These are phyloP conservation scores for Zaprionus nigranus DNA, from an alignment of 1,140 invertebrate species.

Conservation along the genomic window DNA sequence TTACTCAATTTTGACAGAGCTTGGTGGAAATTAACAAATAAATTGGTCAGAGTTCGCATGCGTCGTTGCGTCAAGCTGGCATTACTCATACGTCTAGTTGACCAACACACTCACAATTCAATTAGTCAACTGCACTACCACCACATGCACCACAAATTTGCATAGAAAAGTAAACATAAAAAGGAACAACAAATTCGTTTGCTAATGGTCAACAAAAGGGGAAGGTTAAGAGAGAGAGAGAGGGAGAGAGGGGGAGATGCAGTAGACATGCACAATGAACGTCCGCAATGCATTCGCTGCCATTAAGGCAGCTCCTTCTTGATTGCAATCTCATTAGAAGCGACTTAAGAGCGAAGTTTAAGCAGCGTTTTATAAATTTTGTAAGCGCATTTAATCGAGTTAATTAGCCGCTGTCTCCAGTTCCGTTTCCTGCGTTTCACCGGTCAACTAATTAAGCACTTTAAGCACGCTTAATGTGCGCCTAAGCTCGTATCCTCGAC, in stretches of 20 bases:
- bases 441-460: constrained; percentile 29
- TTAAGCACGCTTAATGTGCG: constrained; percentile 37
- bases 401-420: constrained; percentile 34
- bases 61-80: neutral
- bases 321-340: constrained; percentile 35
- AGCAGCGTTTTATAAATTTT: constrained; percentile 9
- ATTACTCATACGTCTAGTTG: constrained; percentile 26
- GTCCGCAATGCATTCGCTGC: neutral
- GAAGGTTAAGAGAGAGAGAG: no score
- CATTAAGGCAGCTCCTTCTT: neutral
- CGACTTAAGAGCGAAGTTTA: neutral
- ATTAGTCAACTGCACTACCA: constrained; percentile 12
- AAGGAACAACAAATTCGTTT: neutral
- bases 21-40: constrained; percentile 63
- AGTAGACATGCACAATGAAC: neutral
- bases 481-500: neutral
- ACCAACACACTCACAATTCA: constrained; percentile 21
- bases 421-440: neutral
- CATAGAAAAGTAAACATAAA: neutral
- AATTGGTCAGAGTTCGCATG: constrained; percentile 38
- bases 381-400: constrained; percentile 63
- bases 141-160: constrained; percentile 18
- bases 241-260: no score
- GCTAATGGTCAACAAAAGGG: neutral
- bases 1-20: constrained; percentile 67